Evolutionary conservation across 2,888 invertebrate species (phyloP), one percentile per base, ranked within the genome.

Genomic region (Patella depressa): DNA sequence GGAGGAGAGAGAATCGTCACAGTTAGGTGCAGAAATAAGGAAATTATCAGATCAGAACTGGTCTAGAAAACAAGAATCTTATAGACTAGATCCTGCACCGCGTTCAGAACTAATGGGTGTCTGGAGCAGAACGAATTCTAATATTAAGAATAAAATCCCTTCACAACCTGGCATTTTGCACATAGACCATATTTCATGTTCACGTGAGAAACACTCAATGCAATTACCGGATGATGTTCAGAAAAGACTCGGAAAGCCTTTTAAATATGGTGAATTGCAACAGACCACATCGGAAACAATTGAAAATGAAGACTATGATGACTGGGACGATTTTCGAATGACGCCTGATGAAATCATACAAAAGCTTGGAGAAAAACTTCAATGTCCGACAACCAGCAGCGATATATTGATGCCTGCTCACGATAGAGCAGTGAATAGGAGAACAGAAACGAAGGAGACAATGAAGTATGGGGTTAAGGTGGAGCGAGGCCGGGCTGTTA

Each of bases 301-400:
- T 0, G 79, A 80, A n/a, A 78, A 77, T 59, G 79, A 80, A n/a
- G 80, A 77, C 69, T 81, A 83, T 54, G 82, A 83, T 55, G 82
- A 83, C 45, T 79, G 85, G 80, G 83, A 81, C n/a, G 84, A 85
- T 65, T 84, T 80, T 72, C 72, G 77, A 75, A 9, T 85, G 11
- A 83, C 86, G 55, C 78, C 86, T 53, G 87, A 88, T 74, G 86
- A 88, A n/a, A 85, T 89, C 29, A 77, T 88, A 54, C 79, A 80
- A 59, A 86, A 86, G 78, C 79, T 89, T 17, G 86, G 83, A 29
- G 72, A 34, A 84, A 85, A 71, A 78, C 76, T 1, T 69, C 77
- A 53, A 81, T 74, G 29, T 53, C 69, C 19, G 73, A 45, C 19
- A 1, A 53, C 24, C 74, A 54, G 17, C 14, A 69, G 69, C 65